Base-by-base conservation (phyloP, 2,113 vertebrate genomes). In the Pelvicachromis taeniatus region DNA sequence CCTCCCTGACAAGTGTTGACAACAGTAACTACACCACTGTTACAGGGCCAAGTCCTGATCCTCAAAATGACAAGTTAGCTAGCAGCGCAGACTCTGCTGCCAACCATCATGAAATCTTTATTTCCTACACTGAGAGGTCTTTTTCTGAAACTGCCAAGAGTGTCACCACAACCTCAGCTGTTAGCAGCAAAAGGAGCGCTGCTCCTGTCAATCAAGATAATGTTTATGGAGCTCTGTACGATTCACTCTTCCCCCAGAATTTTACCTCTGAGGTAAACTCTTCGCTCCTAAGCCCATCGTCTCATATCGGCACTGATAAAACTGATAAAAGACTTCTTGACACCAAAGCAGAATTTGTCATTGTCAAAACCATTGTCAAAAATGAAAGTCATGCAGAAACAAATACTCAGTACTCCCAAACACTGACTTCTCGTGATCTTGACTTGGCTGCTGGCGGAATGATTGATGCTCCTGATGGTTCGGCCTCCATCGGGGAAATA, bases 201-300 rank as follows among this genome's bases (percentile, higher is more conserved):
- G 17, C 2, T 19, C 50, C 61, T 21, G 56, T 33, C 61, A 42
- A 19, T 13, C 55, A 84, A 53, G 33, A 61, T 2, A 10, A 2
- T 1, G 61, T 89, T 40, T 92, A 89, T 14, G 87, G 78, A 35
- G 80, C 7, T 7, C 12, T 93, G 80, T 93, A 90, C 4, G 88
- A 90, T 0, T 87, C 91, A 0, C 82, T 93, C 7, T 90, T 94
- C 48, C 90, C 92, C 3, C 40, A 65, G 33, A 86, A 19, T 29
- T 93, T 94, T 14, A 63, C 19, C 61, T 83, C 85, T 0, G 87
- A 83, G 3, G 14, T 89, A 1, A 4, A 79, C 9, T 52, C 90
- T 1, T 59, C 90, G 0, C 6, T 70, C 10, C 38, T 53, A 1
- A 77, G 33, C 14, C 21, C 14, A 17, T 29, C 55, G 1, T 4